A percentile compares a stretch with the other conserved stretches of the same genome.
Evolutionary conservation across 2,888 invertebrate genomes (phyloP).

Genomic region (Oasisia sp.): DNA sequence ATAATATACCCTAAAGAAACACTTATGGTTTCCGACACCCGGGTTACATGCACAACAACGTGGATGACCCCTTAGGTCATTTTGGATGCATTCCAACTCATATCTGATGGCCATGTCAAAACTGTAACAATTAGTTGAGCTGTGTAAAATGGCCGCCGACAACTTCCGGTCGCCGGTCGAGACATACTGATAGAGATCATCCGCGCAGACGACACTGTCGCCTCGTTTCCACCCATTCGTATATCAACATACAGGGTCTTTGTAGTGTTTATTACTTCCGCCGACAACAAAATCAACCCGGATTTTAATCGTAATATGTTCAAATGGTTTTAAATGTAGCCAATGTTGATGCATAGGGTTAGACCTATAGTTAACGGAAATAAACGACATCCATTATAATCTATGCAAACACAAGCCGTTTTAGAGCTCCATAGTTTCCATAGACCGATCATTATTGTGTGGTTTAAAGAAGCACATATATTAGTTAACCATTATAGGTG

Average conservation of each 20-base stretch:
- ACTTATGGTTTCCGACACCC: too few relatives aligned
- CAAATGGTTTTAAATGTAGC: neutral
- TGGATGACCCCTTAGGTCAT: neutral
- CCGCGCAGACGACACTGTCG: neutral
- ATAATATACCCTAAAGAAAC: too few relatives aligned
- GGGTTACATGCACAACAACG: too few relatives aligned
- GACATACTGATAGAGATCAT: neutral
- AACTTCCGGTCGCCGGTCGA: neutral
- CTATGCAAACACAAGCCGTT: neutral
- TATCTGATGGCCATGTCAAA: neutral
- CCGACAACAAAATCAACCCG: neutral
- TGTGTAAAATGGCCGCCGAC: neutral
- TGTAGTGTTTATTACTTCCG: neutral
- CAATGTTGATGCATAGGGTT: neutral
- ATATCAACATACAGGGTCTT: neutral
- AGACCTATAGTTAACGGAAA: neutral
- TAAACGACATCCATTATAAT: neutral
- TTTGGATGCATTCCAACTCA: neutral
- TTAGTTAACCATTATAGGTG: too few relatives aligned
- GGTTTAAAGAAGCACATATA: too few relatives aligned
- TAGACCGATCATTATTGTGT: too few relatives aligned
- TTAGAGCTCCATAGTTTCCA: neutral
- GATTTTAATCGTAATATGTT: neutral
- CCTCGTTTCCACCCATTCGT: neutral
- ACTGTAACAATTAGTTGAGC: neutral